Conservation (phyloP, 2,113 vertebrate species). For the Gobio gobio region DNA sequence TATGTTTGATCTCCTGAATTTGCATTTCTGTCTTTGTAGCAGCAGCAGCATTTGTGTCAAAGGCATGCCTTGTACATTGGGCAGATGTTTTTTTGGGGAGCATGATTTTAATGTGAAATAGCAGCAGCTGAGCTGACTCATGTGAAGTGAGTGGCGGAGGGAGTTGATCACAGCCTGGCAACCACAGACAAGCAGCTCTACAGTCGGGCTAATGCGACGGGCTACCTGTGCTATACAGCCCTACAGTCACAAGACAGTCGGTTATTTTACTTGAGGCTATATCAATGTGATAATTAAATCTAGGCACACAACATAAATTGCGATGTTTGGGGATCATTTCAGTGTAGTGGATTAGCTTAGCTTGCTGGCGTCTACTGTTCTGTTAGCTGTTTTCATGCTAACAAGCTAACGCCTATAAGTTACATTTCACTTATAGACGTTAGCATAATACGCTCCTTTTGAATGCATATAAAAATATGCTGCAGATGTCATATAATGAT, state of each 20-base stretch:
- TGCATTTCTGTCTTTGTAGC: background rate
- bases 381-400: constrained; percentile 31
- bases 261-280: background rate
- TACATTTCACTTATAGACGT: background rate
- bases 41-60: background rate
- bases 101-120: constrained; percentile 18
- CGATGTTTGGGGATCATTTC: background rate
- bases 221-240: background rate
- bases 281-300: background rate
- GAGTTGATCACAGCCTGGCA: constrained; percentile 37
- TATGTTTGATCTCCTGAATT: background rate
- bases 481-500: background rate
- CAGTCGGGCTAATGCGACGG: background rate
- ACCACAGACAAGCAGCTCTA: background rate
- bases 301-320: background rate
- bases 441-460: background rate
- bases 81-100: background rate
- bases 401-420: constrained; percentile 21
- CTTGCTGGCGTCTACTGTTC: background rate
- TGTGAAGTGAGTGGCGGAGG: background rate
- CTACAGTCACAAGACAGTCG: background rate
- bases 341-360: constrained; percentile 34
- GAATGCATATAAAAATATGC: background rate
- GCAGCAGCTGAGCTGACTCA: constrained; percentile 30
- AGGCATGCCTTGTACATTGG: background rate